A percentile compares a stretch with the other conserved stretches of the same genome.
Conservation (phyloP, 1,140 invertebrate genomes). For the Apis dorsata region DNA sequence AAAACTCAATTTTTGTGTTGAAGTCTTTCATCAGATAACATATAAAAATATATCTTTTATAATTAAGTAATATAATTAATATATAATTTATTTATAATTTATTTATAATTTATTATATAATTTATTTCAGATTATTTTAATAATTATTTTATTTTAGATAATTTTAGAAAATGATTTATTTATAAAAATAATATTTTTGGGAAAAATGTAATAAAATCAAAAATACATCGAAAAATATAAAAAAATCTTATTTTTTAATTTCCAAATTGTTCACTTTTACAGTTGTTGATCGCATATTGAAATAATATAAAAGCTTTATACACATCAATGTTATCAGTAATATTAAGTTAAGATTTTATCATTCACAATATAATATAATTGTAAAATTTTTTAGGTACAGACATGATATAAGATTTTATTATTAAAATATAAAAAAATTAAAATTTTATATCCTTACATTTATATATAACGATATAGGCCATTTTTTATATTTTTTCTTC, state of each 20-base stretch:
- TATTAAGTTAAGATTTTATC: slow-evolving; percentile 44
- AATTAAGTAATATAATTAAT: neutral
- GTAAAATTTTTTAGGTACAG: slow-evolving; percentile 47
- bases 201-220: neutral
- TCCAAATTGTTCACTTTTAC: slow-evolving; percentile 54
- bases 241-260: slow-evolving; percentile 55
- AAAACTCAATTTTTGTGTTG: slow-evolving; percentile 11
- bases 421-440: slow-evolving; percentile 34
- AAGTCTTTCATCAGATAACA: neutral
- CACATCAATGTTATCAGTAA: slow-evolving; percentile 51
- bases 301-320: slow-evolving; percentile 67
- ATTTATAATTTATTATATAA: slow-evolving; percentile 11
- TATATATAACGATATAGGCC: slow-evolving; percentile 51
- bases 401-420: slow-evolving; percentile 49
- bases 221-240: slow-evolving; percentile 36
- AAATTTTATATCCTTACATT: slow-evolving; percentile 24
- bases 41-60: neutral
- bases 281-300: slow-evolving; percentile 54
- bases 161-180: neutral
- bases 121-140: neutral
- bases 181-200: neutral
- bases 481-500: slow-evolving; percentile 20
- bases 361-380: slow-evolving; percentile 30
- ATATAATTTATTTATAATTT: slow-evolving; percentile 1
- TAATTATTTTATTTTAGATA: neutral